Evolutionary conservation across 2,797 vertebrate genomes (phyloP).

Genomic region (Danio albolineatus): DNA sequence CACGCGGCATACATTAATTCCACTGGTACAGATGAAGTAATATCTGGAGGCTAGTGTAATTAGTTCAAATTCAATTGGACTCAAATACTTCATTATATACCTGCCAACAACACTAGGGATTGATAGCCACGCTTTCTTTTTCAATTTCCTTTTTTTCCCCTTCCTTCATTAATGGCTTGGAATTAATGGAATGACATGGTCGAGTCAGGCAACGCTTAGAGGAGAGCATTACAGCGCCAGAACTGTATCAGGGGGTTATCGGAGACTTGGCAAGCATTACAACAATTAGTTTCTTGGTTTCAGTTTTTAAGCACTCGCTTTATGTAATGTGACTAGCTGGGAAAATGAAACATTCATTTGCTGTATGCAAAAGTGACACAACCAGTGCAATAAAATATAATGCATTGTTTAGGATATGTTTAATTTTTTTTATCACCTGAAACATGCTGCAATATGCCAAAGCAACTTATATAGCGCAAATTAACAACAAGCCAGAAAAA

Average conservation of each 20-base stretch:
- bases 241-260: constrained; percentile 39
- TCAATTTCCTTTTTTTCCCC: constrained; percentile 70
- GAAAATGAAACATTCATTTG: neutral
- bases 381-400: neutral
- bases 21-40: constrained; percentile 76
- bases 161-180: constrained; percentile 76
- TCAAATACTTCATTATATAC: constrained; percentile 80
- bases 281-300: constrained; percentile 22
- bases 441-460: too few relatives aligned
- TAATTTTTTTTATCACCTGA: too few relatives aligned
- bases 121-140: constrained; percentile 79
- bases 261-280: constrained; percentile 34
- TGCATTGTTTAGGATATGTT: too few relatives aligned
- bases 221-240: constrained; percentile 60
- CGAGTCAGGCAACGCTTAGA: constrained; percentile 61
- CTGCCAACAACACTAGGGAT: constrained; percentile 78
- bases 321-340: neutral
- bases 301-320: neutral
- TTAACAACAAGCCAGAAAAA: too few relatives aligned
- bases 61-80: constrained; percentile 81
- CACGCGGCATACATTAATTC: constrained; percentile 70
- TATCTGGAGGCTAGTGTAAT: constrained; percentile 81
- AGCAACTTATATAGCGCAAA: too few relatives aligned
- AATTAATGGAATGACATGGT: constrained; percentile 76
- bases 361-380: neutral